Evolutionary conservation across 2,797 vertebrate species (phyloP), one percentile per base, ranked within the genome.

Genomic region (Taenioides sp.): DNA sequence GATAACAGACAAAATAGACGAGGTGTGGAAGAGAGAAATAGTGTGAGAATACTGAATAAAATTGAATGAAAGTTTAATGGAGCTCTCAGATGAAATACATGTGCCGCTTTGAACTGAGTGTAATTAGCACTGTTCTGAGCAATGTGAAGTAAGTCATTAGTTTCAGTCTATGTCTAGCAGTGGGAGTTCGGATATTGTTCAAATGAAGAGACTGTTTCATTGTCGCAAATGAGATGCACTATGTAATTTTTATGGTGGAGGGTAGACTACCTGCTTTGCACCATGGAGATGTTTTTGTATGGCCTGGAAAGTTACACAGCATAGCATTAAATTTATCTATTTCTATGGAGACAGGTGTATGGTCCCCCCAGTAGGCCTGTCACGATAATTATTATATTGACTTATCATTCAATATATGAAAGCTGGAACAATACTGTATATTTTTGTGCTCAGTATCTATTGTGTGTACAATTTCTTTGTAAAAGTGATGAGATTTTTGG

Each of bases 11-110:
- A 59, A 61, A 69, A 43, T 17, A 52, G 10, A 12, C 0, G 27
- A 23, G 40, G 37, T 65, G 64, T 67, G 25, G 76, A 55, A 61
- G 50, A 40, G 23, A 3, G 37, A 79, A 75, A 52, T 65, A 52
- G 27, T 64, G 34, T 72, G 20, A 64, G 6, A 69, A 78, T 68
- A 69, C 55, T 31, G 31, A 16, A 5, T n/a, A 62, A 17, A 40
- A 40, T 23, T 23, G 34, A 65, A 65, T 49, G 22, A 27, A 65
- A 65, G 6, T 25, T 49, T 9, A 65, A 65, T 65, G 40, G 23
- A 11, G 5, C 63, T 10, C 22, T 65, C 22, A 65, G 65, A 23
- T 58, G 52, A 79, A 72, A 74, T 28, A 2, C 1, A 40, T 64
- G 25, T 23, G 70, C 6, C 23, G 3, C 66, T 67, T 66, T 47